phyloP scores from a whole-genome alignment of 2,888 invertebrate species.

The Crocallis elinguaria region DNA sequence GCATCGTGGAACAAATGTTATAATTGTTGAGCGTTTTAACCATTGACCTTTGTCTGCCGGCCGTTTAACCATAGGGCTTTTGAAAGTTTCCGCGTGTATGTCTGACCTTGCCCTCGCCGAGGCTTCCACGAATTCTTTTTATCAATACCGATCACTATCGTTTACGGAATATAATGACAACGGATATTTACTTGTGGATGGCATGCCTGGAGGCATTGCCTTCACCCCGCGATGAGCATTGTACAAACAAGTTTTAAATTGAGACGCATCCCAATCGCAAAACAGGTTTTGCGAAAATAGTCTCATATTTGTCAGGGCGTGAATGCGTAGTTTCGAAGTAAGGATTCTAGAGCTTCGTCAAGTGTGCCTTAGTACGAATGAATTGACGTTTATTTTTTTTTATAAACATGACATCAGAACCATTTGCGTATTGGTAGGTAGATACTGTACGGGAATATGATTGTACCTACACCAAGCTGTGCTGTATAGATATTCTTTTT shows the following conservation, averaged over 20 bases:
- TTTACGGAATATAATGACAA: conserved; percentile 39
- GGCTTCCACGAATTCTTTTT: conserved; percentile 56
- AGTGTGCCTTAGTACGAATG: too few relatives aligned
- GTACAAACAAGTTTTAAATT: conserved; percentile 11
- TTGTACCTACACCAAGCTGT: too few relatives aligned
- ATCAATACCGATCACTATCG: conserved; percentile 47
- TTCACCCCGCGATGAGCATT: not conserved
- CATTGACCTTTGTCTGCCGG: conserved; percentile 36
- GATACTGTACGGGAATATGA: too few relatives aligned
- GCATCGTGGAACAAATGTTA: conserved; percentile 18
- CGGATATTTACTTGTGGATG: conserved; percentile 20
- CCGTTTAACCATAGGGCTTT: conserved; percentile 46
- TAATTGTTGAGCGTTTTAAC: conserved; percentile 13
- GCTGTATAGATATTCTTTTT: not conserved
- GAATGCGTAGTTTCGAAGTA: not conserved
- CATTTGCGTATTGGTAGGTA: not conserved
- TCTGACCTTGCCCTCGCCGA: conserved; percentile 63
- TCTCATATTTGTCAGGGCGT: not conserved
- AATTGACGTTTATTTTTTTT: not conserved
- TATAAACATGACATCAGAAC: not conserved
- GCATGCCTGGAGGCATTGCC: not conserved
- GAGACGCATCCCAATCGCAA: not conserved
- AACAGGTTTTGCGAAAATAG: conserved; percentile 4
- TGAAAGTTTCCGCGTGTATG: conserved; percentile 58
- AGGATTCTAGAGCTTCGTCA: too few relatives aligned